phyloP scores from a whole-genome alignment of 2,888 invertebrate genomes.

The Luperina testacea region DNA sequence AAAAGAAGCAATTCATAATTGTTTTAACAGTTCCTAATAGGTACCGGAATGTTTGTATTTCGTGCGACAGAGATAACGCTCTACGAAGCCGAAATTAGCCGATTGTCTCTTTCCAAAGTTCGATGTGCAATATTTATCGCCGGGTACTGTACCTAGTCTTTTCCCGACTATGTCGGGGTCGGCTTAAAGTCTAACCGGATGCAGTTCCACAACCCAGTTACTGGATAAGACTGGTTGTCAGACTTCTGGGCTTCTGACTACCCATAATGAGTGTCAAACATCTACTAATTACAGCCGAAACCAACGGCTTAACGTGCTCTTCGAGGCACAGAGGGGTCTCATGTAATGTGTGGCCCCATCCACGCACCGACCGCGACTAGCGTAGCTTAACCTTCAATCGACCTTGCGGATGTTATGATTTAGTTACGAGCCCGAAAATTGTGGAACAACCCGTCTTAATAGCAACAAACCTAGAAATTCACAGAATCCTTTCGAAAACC shows the following conservation, averaged over 20 bases:
- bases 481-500: conserved; percentile 26
- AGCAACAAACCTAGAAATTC: not conserved
- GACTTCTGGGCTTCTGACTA: not conserved
- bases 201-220: not conserved
- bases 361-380: not conserved
- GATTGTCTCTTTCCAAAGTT: no score
- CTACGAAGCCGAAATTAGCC: no score
- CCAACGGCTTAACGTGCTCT: not conserved
- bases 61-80: no score
- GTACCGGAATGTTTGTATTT: no score
- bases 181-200: not conserved
- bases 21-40: no score
- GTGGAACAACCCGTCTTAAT: not conserved
- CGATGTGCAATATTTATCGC: no score
- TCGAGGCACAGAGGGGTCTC: not conserved
- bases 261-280: not conserved
- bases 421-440: not conserved
- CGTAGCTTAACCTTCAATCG: not conserved
- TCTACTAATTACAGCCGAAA: not conserved
- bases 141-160: not conserved
- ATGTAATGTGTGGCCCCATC: not conserved
- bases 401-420: not conserved
- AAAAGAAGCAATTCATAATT: no score
- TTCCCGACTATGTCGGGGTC: not conserved
- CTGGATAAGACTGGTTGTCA: not conserved